Evolutionary conservation across 2,113 vertebrate species (phyloP).

Genomic region (Perognathus longimembris): DNA sequence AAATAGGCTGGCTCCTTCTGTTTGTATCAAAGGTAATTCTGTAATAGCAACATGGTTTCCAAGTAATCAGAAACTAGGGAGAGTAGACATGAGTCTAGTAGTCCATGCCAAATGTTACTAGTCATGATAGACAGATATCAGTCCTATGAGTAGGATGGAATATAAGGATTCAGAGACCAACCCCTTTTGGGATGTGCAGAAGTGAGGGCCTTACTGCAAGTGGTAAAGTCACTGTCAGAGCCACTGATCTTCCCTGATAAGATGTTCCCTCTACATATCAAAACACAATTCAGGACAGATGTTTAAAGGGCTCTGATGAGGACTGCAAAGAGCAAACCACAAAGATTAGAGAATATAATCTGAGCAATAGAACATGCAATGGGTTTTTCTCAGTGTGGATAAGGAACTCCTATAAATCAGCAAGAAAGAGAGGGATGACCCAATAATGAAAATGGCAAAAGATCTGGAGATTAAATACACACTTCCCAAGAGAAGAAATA

Average conservation of each 20-base stretch:
- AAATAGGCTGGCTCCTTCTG: not conserved
- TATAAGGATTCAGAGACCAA: not conserved
- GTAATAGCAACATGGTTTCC: not conserved
- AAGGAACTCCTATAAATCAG: not conserved
- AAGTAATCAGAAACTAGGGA: not conserved
- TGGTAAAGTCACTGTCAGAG: no score
- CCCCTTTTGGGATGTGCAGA: not conserved
- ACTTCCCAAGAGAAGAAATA: not conserved
- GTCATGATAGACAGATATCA: not conserved
- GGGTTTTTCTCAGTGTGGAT: not conserved
- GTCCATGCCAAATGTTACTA: fast-evolving
- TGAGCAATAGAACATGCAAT: not conserved
- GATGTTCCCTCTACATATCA: not conserved
- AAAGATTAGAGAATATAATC: not conserved
- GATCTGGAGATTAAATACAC: not conserved
- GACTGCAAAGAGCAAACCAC: not conserved
- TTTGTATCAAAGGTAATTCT: not conserved
- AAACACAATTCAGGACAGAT: not conserved
- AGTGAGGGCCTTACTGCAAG: not conserved
- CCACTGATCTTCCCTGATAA: no score
- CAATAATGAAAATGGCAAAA: not conserved
- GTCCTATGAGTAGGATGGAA: not conserved
- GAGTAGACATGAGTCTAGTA: fast-evolving
- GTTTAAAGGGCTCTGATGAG: not conserved
- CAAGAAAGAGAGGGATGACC: not conserved